Conservation (phyloP, 2,113 vertebrate genomes). For the Ceuthmochares aereus region DNA sequence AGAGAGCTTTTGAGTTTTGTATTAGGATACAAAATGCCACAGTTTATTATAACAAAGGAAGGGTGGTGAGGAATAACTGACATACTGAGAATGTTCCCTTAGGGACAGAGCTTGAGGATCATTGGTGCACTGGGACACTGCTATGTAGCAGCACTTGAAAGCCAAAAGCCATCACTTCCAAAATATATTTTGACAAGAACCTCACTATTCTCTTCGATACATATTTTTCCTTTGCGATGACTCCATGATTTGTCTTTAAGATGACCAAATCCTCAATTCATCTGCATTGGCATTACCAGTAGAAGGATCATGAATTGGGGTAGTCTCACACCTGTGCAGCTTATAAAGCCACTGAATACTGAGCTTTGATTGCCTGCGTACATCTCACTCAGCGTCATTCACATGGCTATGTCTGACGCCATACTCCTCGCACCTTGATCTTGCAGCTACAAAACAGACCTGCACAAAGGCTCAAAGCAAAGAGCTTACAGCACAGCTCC, state of each 20-base stretch:
- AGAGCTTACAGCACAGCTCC: neutral
- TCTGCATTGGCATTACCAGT: neutral
- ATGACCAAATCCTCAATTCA: neutral
- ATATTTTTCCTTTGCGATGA: neutral
- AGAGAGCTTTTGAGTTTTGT: neutral
- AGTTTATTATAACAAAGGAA: neutral
- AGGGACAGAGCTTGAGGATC: neutral
- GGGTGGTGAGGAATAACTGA: neutral
- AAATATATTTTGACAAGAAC: neutral
- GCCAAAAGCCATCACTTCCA: neutral
- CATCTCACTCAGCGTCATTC: neutral
- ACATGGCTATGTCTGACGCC: rapidly evolving
- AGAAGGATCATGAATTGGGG: neutral
- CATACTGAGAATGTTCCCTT: neutral
- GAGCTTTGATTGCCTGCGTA: neutral
- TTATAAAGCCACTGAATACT: neutral
- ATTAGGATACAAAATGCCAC: neutral
- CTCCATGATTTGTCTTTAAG: neutral
- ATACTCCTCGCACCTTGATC: neutral
- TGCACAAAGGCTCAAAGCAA: neutral
- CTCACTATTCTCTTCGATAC: neutral
- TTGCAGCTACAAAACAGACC: neutral
- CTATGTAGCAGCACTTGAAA: neutral
- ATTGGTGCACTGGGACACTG: neutral
- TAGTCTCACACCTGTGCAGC: neutral